phyloP scores from a whole-genome alignment of 1,140 invertebrate species.

The Hestina assimilis region DNA sequence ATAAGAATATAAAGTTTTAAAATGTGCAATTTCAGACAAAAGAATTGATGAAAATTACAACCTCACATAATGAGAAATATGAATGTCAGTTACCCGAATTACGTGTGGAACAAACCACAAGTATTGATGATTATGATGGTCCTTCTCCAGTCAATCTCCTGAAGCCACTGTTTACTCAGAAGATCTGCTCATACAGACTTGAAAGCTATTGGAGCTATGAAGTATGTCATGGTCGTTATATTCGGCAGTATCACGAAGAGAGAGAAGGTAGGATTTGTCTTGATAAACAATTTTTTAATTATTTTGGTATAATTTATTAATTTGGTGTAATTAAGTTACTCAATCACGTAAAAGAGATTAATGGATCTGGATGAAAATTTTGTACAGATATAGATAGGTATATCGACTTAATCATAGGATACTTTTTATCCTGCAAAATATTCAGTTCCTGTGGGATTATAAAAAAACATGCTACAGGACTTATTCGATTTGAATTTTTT shows the following conservation, averaged over 20 bases:
- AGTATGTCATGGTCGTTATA: constrained; percentile 93
- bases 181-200: constrained; percentile 90
- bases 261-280: constrained; percentile 82
- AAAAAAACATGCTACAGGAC: too few species aligned
- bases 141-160: constrained; percentile 88
- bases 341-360: too few species aligned
- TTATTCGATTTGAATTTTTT: too few species aligned
- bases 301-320: neutral
- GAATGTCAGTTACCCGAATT: constrained; percentile 87
- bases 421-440: too few species aligned
- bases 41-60: constrained; percentile 80
- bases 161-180: constrained; percentile 85
- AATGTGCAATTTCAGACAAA: constrained; percentile 72
- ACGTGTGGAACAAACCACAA: constrained; percentile 78
- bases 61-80: constrained; percentile 84
- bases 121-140: constrained; percentile 82
- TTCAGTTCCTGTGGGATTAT: too few species aligned
- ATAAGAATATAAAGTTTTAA: too few species aligned
- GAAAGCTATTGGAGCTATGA: constrained; percentile 99
- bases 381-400: too few species aligned
- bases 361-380: too few species aligned
- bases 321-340: too few species aligned
- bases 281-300: neutral
- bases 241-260: constrained; percentile 97
- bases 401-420: too few species aligned